These are phyloP conservation scores for Laspeyria flexula DNA, from an alignment of 2,888 invertebrate species.

Conservation along the genomic window DNA sequence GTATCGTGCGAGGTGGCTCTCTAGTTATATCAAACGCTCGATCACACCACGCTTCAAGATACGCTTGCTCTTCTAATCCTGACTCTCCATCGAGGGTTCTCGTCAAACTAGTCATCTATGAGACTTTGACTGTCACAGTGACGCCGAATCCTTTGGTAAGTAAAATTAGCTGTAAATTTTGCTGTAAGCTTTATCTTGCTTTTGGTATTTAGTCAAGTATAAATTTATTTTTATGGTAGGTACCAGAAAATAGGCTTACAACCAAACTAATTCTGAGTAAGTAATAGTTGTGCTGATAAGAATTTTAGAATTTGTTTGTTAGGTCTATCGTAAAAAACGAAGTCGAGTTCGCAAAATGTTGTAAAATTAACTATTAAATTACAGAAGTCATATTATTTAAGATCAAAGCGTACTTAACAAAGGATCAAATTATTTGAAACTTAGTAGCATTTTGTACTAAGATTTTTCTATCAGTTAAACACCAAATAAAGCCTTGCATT, in stretches of 20 bases:
- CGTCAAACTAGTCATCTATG: conserved; percentile 88
- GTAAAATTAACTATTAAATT: too few species aligned
- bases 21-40: conserved; percentile 85
- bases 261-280: too few species aligned
- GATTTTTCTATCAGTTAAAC: background rate
- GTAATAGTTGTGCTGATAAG: too few species aligned
- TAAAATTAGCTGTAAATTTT: background rate
- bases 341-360: too few species aligned
- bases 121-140: conserved; percentile 88
- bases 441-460: background rate
- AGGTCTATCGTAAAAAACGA: too few species aligned
- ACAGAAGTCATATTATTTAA: too few species aligned
- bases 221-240: too few species aligned
- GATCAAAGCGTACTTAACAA: too few species aligned
- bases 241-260: too few species aligned
- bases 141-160: conserved; percentile 88
- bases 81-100: conserved; percentile 88
- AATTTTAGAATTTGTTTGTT: too few species aligned
- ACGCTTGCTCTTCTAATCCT: conserved; percentile 90
- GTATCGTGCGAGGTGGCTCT: conserved; percentile 67
- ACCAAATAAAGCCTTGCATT: background rate
- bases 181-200: background rate
- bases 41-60: conserved; percentile 88
- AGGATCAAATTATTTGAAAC: too few species aligned
- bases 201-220: background rate